Base-by-base conservation (phyloP, 2,888 invertebrate species). In the Opisthograptis luteolata region DNA sequence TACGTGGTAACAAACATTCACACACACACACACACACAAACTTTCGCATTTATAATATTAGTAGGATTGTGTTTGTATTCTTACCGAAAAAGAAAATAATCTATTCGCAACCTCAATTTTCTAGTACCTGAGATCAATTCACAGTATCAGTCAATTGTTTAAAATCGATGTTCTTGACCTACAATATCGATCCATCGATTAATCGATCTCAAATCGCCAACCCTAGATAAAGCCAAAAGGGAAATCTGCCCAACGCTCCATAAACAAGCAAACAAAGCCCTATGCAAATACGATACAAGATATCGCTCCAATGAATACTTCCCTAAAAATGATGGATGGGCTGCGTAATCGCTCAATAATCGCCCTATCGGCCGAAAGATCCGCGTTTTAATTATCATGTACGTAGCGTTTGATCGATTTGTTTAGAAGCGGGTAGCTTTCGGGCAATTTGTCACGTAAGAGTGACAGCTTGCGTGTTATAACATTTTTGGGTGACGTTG, bases 331-430 rank as follows among this genome's bases (percentile, higher is more conserved):
- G 60, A 60, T 60, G 42, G 60, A 60, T 60, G 53, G 32, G 12
- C 24, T n/a, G 22, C 39, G 28, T 52, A 52, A 59, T 56, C 55
- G 47, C 37, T 43, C 51, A 31, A 52, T 62, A 57, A 64, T 55
- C 58, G 62, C 42, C 58, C 59, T 51, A 55, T 60, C 52, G 60
- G 30, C 42, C 42, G 41, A 53, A 54, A 63, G 58, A 62, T 58
- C 41, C 46, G 17, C 35, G 3, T 58, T 55, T 60, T 61, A 58
- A 63, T 60, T 59, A 58, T 55, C 40, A 41, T 45, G 40, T n/a
- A n/a, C n/a, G n/a, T 44, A 44, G 43, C 46, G 36, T 20, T 47
- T 60, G 60, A 60, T 57, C 57, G 60, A 60, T 60, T 57, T 44
- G 60, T 49, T 48, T 48, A 25, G 44, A 13, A n/a, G 34, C 20